Conservation (phyloP, 2,888 invertebrate species). For the Monoplex corrugatus region DNA sequence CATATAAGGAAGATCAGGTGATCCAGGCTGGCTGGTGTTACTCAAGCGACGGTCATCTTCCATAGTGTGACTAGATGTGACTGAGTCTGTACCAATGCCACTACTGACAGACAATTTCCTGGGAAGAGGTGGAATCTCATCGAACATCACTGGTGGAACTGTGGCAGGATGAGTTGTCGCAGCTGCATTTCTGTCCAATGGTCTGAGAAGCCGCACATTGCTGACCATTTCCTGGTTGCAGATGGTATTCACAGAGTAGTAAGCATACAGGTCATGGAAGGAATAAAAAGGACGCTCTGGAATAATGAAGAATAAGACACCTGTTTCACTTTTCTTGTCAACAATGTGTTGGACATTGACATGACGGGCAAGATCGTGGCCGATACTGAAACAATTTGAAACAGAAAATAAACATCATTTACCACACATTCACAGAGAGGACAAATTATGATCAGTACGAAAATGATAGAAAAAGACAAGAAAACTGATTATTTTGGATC, state of each 20-base stretch:
- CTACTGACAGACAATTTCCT: not conserved
- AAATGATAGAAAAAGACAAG: not conserved
- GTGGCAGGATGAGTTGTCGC: not conserved
- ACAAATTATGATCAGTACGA: no score
- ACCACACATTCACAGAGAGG: no score
- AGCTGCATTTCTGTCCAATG: conserved; percentile 39
- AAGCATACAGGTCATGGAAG: conserved; percentile 50
- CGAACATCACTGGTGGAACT: not conserved
- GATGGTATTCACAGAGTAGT: conserved; percentile 49
- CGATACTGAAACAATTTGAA: conserved; percentile 21
- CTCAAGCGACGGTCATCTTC: not conserved
- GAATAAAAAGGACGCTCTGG: conserved; percentile 39
- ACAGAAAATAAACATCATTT: not conserved
- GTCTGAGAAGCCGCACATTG: conserved; percentile 49
- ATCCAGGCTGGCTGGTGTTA: not conserved
- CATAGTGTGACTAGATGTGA: not conserved
- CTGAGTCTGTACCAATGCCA: not conserved
- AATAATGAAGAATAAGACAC: conserved; percentile 42
- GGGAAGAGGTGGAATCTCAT: not conserved
- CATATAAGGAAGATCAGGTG: not conserved
- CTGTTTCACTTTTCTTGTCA: not conserved
- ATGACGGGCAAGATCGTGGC: conserved; percentile 24
- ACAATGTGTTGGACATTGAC: conserved; percentile 30
- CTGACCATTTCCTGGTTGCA: conserved; percentile 52
- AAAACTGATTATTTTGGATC: no score